phyloP scores from a whole-genome alignment of 2,888 invertebrate species.

The Chalcis sispes region DNA sequence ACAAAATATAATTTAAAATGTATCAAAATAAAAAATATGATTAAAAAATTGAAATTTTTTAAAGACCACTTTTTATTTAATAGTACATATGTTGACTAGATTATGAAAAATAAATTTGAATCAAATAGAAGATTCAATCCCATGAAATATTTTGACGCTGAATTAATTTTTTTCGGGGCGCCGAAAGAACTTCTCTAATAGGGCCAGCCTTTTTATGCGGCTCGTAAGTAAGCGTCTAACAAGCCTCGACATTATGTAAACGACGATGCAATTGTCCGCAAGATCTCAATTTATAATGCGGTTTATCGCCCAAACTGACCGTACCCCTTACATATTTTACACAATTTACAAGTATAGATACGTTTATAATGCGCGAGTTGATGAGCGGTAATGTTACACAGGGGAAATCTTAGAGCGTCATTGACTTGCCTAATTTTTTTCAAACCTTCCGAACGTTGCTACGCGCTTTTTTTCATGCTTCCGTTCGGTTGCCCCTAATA shows the following conservation, averaged over 20 bases:
- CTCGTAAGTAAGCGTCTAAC: background rate
- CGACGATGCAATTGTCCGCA: conserved; percentile 65
- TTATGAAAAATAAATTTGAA: background rate
- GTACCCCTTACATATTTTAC: conserved; percentile 35
- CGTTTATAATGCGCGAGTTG: background rate
- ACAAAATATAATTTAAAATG: too few relatives aligned
- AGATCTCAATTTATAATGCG: conserved; percentile 61
- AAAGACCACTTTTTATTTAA: too few relatives aligned
- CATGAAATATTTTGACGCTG: background rate
- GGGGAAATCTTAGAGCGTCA: conserved; percentile 55
- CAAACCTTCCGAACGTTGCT: background rate
- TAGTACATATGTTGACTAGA: background rate
- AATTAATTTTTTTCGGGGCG: conserved; percentile 31
- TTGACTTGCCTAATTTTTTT: conserved; percentile 51
- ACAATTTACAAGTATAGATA: background rate
- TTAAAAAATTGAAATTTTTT: too few relatives aligned
- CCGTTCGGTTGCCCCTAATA: background rate
- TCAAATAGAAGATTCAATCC: background rate
- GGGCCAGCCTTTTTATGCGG: background rate
- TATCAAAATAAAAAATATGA: too few relatives aligned
- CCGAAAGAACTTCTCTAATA: background rate
- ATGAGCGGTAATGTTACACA: conserved; percentile 49
- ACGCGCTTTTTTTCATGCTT: background rate
- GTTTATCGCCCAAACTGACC: conserved; percentile 68
- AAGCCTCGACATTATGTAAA: conserved; percentile 71